A percentile compares a stretch with the other conserved stretches of the same genome.
These are phyloP conservation scores for Arctocebus calabarensis DNA, from an alignment of 2,797 vertebrate genomes.

Conservation along the genomic window DNA sequence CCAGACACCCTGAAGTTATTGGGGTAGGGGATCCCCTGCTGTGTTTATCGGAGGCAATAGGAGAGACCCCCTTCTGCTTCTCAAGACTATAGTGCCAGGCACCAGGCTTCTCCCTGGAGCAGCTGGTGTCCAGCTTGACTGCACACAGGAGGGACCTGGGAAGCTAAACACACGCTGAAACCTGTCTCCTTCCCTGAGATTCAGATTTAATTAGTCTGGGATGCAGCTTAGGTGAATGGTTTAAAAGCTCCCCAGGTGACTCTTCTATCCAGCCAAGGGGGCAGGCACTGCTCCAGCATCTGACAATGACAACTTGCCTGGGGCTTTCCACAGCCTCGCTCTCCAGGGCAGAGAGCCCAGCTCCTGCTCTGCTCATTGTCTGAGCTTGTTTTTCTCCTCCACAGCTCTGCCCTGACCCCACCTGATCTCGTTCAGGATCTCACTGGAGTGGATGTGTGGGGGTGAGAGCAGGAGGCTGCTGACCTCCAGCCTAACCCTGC, in stretches of 20 bases:
- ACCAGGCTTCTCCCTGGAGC: not conserved
- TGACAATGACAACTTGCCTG: not conserved
- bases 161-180: not conserved
- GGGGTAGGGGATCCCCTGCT: not conserved
- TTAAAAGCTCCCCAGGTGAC: not conserved
- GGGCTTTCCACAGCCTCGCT: conserved; percentile 29
- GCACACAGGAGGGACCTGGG: not conserved
- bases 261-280: not conserved
- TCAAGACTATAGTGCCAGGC: not conserved
- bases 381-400: conserved; percentile 37
- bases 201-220: not conserved
- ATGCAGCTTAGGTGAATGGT: not conserved
- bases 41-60: not conserved
- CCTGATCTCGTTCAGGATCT: not conserved
- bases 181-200: not conserved
- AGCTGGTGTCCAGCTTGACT: not conserved
- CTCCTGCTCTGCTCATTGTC: not conserved
- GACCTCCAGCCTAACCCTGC: not conserved
- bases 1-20: not conserved
- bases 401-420: not conserved
- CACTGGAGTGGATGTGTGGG: not conserved
- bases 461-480: not conserved
- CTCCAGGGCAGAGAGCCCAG: conserved; percentile 32
- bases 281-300: not conserved
- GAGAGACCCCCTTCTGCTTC: not conserved